Conservation (phyloP, 2,888 invertebrate species). For the Drosophila bunnanda region DNA sequence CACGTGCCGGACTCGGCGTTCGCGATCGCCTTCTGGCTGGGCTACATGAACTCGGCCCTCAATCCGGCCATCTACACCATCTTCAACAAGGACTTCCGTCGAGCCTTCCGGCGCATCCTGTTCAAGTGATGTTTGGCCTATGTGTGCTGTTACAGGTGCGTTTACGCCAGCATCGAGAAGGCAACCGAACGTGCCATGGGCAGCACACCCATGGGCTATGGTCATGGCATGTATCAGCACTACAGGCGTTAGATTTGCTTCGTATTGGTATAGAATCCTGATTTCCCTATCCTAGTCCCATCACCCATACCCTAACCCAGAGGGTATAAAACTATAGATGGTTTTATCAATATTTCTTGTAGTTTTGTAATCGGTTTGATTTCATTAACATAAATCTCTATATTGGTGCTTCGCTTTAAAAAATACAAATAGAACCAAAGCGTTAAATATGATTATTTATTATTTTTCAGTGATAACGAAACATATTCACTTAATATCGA, state of each 20-base stretch:
- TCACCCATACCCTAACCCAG: neutral
- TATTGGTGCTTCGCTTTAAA: neutral
- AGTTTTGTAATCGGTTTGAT: neutral
- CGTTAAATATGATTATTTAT: no score
- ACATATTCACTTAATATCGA: neutral
- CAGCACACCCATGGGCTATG: constrained; percentile 85
- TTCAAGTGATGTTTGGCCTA: constrained; percentile 97
- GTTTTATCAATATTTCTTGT: neutral
- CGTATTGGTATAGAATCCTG: constrained; percentile 42
- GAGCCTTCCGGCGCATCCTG: constrained; percentile 97
- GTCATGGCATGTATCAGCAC: constrained; percentile 83
- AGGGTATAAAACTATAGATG: neutral
- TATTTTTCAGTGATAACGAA: no score
- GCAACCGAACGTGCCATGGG: constrained; percentile 85
- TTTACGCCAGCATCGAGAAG: constrained; percentile 85
- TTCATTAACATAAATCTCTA: neutral
- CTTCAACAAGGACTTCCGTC: constrained; percentile 98
- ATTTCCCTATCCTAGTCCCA: neutral
- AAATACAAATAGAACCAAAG: neutral
- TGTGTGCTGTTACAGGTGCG: constrained; percentile 93
- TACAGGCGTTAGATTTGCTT: constrained; percentile 83
- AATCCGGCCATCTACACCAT: constrained; percentile 98
- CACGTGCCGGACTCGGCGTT: constrained; percentile 93
- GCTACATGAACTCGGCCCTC: constrained; percentile 98
- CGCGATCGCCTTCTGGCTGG: constrained; percentile 97